Evolutionary conservation across 1,140 invertebrate species (phyloP).

Genomic region (Bombus impatiens): DNA sequence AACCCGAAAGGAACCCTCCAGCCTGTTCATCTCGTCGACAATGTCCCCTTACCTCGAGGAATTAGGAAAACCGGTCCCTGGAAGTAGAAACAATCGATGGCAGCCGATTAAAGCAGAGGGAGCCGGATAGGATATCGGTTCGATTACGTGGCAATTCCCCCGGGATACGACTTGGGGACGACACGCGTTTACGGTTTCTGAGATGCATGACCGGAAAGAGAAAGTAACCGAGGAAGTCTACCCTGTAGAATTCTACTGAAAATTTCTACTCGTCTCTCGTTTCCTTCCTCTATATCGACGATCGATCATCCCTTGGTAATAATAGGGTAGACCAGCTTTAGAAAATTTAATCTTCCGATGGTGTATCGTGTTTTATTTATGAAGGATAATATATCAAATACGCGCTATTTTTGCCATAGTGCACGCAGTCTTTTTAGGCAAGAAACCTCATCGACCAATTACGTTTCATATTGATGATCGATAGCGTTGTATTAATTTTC

Average conservation of each 20-base stretch:
- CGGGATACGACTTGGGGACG: neutral
- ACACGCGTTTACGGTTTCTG: conserved; percentile 34
- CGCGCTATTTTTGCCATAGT: too few species aligned
- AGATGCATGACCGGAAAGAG: conserved; percentile 27
- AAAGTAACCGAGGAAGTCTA: neutral
- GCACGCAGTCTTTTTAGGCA: too few species aligned
- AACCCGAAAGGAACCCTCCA: neutral
- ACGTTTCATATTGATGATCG: too few species aligned
- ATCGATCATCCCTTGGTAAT: neutral
- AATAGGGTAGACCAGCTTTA: neutral
- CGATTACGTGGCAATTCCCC: conserved; percentile 45
- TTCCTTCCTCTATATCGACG: neutral
- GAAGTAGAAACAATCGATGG: conserved; percentile 43
- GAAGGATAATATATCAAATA: too few species aligned
- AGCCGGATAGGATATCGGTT: conserved; percentile 38
- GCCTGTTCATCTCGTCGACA: conserved; percentile 1
- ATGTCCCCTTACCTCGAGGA: conserved; percentile 17
- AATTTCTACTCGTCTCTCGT: neutral
- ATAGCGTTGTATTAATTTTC: too few species aligned
- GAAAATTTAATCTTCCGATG: too few species aligned
- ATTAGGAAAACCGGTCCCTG: conserved; percentile 7
- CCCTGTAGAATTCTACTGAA: neutral
- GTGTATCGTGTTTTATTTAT: too few species aligned
- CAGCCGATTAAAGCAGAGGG: conserved; percentile 37
- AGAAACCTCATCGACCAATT: too few species aligned